Conservation (phyloP, 37 sponge, comb jelly and placozoan species). For the Tethya wilhelma region DNA sequence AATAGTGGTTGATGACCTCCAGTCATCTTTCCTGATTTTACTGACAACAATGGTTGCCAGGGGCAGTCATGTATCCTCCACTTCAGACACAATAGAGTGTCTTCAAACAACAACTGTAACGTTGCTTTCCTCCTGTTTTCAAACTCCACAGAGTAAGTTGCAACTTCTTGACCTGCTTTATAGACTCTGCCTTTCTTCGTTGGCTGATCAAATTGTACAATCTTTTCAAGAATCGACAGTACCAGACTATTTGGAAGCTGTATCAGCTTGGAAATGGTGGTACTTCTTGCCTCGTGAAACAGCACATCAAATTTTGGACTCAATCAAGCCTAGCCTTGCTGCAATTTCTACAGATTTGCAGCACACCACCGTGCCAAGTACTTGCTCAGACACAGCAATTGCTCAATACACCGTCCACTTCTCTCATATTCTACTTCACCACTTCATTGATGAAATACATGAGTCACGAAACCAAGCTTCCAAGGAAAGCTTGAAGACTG, state of each 20-base stretch:
- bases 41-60: slow-evolving; percentile 25
- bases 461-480: background rate
- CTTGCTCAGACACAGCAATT: no score
- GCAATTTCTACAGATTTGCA: no score
- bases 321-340: no score
- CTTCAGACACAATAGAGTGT: background rate
- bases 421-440: slow-evolving; percentile 23
- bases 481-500: no score
- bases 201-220: slow-evolving; percentile 21
- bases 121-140: background rate
- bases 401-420: slow-evolving; percentile 33
- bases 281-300: slow-evolving; percentile 30
- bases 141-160: slow-evolving; percentile 6
- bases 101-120: slow-evolving; percentile 33
- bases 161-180: slow-evolving; percentile 1
- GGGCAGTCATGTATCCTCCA: background rate
- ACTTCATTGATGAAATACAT: slow-evolving; percentile 33
- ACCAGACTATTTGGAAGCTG: slow-evolving; percentile 32
- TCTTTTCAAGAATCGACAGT: background rate
- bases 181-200: slow-evolving; percentile 3
- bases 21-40: background rate
- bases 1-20: no score
- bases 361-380: no score
- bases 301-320: no score
- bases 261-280: slow-evolving; percentile 63